A percentile compares a stretch with the other conserved stretches of the same genome.
These are phyloP conservation scores for Bagarius yarrelli DNA, from an alignment of 2,113 vertebrate genomes.

Conservation along the genomic window DNA sequence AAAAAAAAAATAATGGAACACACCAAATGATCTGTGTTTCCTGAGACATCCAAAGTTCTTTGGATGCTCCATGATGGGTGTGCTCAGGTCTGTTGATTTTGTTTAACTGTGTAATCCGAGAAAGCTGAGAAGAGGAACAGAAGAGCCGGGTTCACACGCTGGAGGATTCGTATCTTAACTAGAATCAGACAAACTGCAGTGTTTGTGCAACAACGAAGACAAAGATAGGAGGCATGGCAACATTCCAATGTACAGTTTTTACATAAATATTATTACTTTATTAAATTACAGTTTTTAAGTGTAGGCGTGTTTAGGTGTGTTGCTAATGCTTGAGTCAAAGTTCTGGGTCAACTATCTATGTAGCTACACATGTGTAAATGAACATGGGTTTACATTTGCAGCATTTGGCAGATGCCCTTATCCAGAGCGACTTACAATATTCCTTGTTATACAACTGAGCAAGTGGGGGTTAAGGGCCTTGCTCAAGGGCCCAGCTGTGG, in stretches of 20 bases:
- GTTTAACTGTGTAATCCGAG: constrained; percentile 1
- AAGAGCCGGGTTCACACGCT: not conserved
- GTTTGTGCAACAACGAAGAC: not conserved
- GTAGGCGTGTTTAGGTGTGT: not conserved
- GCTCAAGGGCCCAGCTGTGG: no score
- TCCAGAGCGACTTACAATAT: no score
- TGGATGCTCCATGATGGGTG: not conserved
- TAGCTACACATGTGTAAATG: not conserved
- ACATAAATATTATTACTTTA: not conserved
- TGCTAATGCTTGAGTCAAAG: not conserved
- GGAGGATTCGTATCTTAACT: not conserved
- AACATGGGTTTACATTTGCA: not conserved
- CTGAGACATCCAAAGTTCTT: not conserved
- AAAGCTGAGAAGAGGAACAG: not conserved
- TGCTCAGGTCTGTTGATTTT: constrained; percentile 7
- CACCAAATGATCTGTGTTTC: not conserved
- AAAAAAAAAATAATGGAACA: no score
- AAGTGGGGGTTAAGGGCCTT: no score
- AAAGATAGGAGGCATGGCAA: not conserved
- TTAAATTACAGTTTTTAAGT: not conserved
- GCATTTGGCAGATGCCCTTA: no score
- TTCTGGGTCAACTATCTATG: not conserved
- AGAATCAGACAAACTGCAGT: not conserved
- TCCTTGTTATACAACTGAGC: no score
- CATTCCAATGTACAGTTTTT: not conserved